Evolutionary conservation across 2,113 vertebrate genomes (phyloP).

Genomic region (Leptocoma aspasia): DNA sequence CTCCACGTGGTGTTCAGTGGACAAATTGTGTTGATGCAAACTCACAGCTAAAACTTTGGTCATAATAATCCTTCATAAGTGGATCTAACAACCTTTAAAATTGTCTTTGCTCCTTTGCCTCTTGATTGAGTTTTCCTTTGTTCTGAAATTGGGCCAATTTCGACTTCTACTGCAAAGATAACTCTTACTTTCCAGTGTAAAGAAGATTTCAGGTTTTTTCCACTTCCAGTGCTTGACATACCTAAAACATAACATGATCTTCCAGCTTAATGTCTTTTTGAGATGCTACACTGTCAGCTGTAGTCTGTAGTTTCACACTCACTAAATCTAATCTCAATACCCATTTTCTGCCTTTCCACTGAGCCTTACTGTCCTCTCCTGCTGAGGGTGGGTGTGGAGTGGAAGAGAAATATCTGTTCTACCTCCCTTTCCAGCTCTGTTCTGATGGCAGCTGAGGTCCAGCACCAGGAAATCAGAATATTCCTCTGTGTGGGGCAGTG

Average conservation of each 20-base stretch:
- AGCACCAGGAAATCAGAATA: not conserved
- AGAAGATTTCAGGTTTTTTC: not conserved
- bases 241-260: not conserved
- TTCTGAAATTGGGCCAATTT: not conserved
- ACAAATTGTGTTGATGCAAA: not conserved
- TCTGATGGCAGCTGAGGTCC: not conserved
- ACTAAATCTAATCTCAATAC: not conserved
- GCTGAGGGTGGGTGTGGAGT: not conserved
- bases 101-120: not conserved
- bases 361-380: not conserved
- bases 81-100: not conserved
- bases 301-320: not conserved
- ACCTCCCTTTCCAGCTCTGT: not conserved
- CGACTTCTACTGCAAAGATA: not conserved
- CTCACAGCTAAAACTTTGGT: not conserved
- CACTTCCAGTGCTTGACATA: not conserved
- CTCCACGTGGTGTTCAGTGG: not conserved
- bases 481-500: not conserved
- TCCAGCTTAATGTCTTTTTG: not conserved
- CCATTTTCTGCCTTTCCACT: not conserved
- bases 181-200: not conserved
- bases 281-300: not conserved
- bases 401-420: not conserved
- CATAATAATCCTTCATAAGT: not conserved
- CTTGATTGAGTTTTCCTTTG: not conserved